Conservation (phyloP, 2,113 vertebrate genomes). For the Odobenus rosmarus region DNA sequence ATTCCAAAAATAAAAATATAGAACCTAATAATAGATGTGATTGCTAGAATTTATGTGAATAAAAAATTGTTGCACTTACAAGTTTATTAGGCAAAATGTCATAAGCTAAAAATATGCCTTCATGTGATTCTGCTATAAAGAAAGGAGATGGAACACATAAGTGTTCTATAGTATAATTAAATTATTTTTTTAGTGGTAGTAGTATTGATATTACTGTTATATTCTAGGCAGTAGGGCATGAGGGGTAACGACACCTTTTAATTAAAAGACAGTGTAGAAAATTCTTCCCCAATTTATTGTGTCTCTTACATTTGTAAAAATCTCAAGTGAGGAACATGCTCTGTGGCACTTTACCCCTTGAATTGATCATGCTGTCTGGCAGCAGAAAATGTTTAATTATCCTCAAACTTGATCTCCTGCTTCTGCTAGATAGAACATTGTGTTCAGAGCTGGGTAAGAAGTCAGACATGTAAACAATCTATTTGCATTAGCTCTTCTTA, state of each 20-base stretch:
- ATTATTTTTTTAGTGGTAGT: neutral
- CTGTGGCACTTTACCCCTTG: neutral
- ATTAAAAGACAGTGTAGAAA: neutral
- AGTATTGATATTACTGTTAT: neutral
- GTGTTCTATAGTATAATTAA: neutral
- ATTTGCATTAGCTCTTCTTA: slow-evolving; percentile 47
- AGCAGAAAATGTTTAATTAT: slow-evolving; percentile 26
- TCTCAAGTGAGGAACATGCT: neutral
- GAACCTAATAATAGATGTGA: neutral
- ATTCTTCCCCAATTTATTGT: neutral
- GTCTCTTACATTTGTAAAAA: neutral
- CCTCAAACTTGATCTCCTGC: neutral
- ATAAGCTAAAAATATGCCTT: neutral
- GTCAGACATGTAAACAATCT: neutral
- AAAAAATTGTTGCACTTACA: neutral
- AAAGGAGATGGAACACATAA: neutral
- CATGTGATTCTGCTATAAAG: neutral
- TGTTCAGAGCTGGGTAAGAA: neutral
- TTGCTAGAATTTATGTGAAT: neutral
- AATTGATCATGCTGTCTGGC: neutral
- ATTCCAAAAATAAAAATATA: neutral
- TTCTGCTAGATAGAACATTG: neutral
- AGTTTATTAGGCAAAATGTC: neutral
- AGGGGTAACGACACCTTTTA: neutral
- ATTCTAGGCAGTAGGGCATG: neutral